Evolutionary conservation across 2,797 vertebrate genomes (phyloP).

Genomic region (Nyctibius grandis): DNA sequence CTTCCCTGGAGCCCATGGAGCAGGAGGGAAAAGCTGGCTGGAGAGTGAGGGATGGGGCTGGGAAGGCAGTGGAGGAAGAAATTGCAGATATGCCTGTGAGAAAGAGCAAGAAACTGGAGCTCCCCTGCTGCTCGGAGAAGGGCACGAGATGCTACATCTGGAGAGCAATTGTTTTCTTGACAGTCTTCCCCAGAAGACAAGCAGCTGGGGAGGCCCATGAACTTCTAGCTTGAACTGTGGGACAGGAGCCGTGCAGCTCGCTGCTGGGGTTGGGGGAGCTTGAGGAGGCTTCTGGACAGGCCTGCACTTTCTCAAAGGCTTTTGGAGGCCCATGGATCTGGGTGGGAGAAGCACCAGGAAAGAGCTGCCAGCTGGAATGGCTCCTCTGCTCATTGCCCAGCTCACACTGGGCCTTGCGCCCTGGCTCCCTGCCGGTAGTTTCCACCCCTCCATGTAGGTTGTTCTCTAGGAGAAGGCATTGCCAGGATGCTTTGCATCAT

Average conservation of each 20-base stretch:
- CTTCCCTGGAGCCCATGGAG: neutral
- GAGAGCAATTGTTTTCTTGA: neutral
- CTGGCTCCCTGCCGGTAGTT: neutral
- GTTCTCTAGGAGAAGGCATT: neutral
- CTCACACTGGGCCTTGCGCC: neutral
- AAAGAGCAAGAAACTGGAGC: neutral
- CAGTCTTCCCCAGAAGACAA: neutral
- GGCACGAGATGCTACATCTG: neutral
- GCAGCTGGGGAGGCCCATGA: neutral
- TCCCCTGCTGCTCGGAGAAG: neutral
- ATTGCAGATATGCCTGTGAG: neutral
- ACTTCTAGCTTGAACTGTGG: neutral
- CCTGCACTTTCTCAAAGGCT: conserved; percentile 17
- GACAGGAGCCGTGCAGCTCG: neutral
- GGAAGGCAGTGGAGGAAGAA: neutral
- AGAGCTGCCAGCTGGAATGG: neutral
- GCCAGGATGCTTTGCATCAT: neutral
- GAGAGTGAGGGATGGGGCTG: neutral
- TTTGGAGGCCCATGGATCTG: neutral
- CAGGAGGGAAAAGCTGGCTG: neutral
- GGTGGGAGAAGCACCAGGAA: neutral
- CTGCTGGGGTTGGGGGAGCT: neutral
- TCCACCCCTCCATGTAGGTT: neutral
- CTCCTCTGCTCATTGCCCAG: neutral
- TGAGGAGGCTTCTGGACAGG: neutral